Percentiles rank a stretch among this genome's conserved stretches.
Conservation (phyloP, 2,113 vertebrate species). For the Hippocampus barbouri region DNA sequence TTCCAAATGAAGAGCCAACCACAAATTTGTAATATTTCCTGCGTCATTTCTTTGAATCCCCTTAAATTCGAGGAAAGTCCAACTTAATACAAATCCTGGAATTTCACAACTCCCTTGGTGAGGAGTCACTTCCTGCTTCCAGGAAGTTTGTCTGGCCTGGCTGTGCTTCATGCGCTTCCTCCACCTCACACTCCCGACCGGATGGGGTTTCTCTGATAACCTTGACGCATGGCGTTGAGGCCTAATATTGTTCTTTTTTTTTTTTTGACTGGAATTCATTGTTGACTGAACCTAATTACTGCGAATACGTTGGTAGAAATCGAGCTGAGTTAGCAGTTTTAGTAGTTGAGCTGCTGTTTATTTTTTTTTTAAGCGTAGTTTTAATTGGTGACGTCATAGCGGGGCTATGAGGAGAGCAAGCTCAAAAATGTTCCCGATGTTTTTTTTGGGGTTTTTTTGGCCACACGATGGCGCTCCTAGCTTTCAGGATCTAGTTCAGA, state of each 20-base stretch:
- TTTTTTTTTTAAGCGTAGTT: background rate
- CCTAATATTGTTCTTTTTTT: background rate
- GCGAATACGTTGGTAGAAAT: background rate
- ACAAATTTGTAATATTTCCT: too few relatives aligned
- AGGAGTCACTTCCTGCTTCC: slow-evolving; percentile 24
- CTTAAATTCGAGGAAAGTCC: too few relatives aligned
- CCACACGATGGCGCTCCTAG: background rate
- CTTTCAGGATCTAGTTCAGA: background rate
- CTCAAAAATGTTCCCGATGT: background rate
- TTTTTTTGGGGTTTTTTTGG: background rate
- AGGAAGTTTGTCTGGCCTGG: slow-evolving; percentile 18
- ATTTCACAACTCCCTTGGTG: background rate
- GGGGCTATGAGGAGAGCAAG: slow-evolving; percentile 18
- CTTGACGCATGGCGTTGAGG: background rate
- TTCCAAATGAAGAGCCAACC: background rate
- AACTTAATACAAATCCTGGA: too few relatives aligned
- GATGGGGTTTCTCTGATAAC: background rate
- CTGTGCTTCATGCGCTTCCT: slow-evolving; percentile 17
- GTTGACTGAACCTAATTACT: background rate
- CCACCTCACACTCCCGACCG: slow-evolving; percentile 1
- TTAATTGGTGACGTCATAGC: slow-evolving; percentile 9
- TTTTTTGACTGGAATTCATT: background rate
- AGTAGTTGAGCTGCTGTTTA: background rate
- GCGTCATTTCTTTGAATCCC: background rate
- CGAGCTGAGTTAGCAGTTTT: background rate